phyloP scores from a whole-genome alignment of 1,140 invertebrate species.

The Calycopis cecrops region DNA sequence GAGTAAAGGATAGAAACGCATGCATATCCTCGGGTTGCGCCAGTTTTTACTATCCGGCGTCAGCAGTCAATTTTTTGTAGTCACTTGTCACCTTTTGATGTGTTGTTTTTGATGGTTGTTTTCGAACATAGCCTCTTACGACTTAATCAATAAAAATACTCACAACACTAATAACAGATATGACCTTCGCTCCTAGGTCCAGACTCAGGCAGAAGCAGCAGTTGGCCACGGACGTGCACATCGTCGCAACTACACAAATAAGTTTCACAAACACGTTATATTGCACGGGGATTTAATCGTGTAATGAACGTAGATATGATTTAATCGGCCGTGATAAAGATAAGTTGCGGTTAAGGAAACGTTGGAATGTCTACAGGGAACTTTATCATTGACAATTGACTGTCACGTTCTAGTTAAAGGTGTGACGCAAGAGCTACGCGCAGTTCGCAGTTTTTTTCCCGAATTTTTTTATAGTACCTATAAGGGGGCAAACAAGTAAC shows the following conservation, averaged over 20 bases:
- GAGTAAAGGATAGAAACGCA: no score
- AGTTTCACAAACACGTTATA: not conserved
- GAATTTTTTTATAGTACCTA: no score
- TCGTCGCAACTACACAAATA: slow-evolving; percentile 18
- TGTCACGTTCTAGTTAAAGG: not conserved
- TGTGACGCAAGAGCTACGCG: no score
- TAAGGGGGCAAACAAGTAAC: no score
- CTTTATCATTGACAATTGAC: not conserved
- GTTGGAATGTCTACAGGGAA: not conserved
- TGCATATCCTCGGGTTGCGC: no score
- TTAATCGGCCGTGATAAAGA: not conserved
- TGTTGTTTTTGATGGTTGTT: no score
- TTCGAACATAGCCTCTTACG: no score
- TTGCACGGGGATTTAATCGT: not conserved
- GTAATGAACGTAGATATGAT: not conserved
- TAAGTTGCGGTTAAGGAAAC: not conserved
- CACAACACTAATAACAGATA: slow-evolving; percentile 43
- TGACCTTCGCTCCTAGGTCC: slow-evolving; percentile 40
- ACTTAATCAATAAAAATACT: slow-evolving; percentile 23
- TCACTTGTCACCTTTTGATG: no score
- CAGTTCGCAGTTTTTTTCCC: no score
- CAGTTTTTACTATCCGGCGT: no score
- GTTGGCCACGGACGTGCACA: slow-evolving; percentile 40
- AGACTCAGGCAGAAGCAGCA: slow-evolving; percentile 48
- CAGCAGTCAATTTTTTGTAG: no score